These are phyloP conservation scores for Eulimnadia texana DNA, from an alignment of 1,140 invertebrate species.

Conservation along the genomic window DNA sequence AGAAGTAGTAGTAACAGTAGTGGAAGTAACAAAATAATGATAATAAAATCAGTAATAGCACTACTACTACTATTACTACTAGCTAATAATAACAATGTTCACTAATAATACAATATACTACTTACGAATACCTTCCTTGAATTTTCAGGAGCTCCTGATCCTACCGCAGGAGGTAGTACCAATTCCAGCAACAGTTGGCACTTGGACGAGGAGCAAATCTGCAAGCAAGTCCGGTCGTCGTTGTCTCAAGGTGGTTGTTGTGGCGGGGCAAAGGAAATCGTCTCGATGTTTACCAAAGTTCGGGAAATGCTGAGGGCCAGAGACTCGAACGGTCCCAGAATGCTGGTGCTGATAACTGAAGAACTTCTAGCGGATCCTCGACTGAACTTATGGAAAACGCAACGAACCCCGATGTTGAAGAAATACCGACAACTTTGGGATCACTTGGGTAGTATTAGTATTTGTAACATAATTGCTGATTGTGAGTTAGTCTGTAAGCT, in stretches of 20 bases:
- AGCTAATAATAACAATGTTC: too few relatives aligned
- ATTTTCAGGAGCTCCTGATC: constrained; percentile 62
- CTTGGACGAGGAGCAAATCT: constrained; percentile 70
- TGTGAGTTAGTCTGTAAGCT: neutral
- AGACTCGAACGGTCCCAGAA: constrained; percentile 69
- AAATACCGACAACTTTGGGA: constrained; percentile 74
- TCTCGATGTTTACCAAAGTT: constrained; percentile 69
- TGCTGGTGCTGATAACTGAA: constrained; percentile 75
- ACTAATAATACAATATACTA: too few relatives aligned
- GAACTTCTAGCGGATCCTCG: constrained; percentile 72
- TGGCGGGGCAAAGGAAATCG: constrained; percentile 62
- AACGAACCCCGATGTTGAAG: constrained; percentile 64
- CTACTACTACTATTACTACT: too few relatives aligned
- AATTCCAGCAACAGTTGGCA: constrained; percentile 76
- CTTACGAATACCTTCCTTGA: too few relatives aligned
- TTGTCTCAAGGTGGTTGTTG: constrained; percentile 65
- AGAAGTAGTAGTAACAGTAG: too few relatives aligned
- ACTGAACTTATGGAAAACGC: constrained; percentile 58
- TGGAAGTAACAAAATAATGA: too few relatives aligned
- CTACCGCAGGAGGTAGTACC: constrained; percentile 69
- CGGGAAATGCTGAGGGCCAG: constrained; percentile 67
- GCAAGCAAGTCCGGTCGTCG: constrained; percentile 66
- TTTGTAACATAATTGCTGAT: neutral
- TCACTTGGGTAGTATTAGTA: constrained; percentile 43
- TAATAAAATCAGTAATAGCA: too few relatives aligned